Evolutionary conservation across 2,113 vertebrate species (phyloP), one percentile per base, ranked within the genome.

Genomic region (Neodon shergylaensis): DNA sequence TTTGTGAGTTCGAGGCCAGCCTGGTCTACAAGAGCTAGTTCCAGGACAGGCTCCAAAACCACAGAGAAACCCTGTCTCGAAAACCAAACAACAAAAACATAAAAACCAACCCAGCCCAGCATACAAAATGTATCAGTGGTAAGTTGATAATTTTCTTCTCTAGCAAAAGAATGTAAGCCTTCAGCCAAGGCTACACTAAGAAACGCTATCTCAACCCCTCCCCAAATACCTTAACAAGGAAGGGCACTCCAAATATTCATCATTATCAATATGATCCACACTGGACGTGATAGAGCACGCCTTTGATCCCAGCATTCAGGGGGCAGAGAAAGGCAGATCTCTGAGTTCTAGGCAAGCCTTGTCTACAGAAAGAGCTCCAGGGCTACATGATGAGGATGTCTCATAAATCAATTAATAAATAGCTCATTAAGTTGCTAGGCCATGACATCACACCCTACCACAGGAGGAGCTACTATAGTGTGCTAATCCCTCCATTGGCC

Each of bases 81-180:
- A 54, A 54, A 54, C 14, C 52, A 54, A 54, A 16, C 14, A 54
- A 54, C 14, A 16, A 54, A 54, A 17, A 54, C 14, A 54, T 5
- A 54, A 54, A 54, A 54, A 17, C 19, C 19, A 58, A 58, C 58
- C 58, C 58, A 68, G 24, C 76, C 68, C 88, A 94, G 16, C 21
- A 85, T 39, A 74, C 19, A 84, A 74, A 87, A 84, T 73, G 21
- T 47, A 24, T 58, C 66, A 65, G 39, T 26, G 5, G 3, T 82
- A 61, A 89, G 65, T 7, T 54, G 22, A 68, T 65, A 78, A n/a
- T 84, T 92, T 88, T 81, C 85, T 88, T 74, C 54, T 95, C 63
- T 81, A 76, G 84, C 39, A 22, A 96, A 49, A 74, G 68, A 63
- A 42, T 73, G 68, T 16, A 58, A 19, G 54, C 54, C 54, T 58